Base-by-base conservation (phyloP, 2,888 invertebrate species). In the Pseudococcus viburni region DNA sequence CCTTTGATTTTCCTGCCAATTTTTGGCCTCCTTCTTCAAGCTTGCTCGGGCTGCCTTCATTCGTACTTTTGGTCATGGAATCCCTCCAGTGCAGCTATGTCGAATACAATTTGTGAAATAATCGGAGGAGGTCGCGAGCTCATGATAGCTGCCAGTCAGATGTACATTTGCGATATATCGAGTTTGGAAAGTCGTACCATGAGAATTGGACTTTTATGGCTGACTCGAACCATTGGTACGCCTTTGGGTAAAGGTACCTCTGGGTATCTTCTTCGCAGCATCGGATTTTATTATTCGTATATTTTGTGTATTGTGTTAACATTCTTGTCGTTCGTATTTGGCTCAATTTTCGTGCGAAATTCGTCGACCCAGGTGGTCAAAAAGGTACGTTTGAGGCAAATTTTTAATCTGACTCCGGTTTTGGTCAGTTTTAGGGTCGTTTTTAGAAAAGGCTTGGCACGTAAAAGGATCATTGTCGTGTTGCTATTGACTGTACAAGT, bases 11-110 rank as follows among this genome's bases (percentile, higher is more conserved):
- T 89, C n/a, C 3, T 90, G 22, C 90, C 90, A 17, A 85, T 90
- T 0, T 0, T 89, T n/a, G 90, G 90, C 3, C 90, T 90, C 80
- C 51, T 90, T 1, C 46, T 90, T 9, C 89, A 90, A 3, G 89
- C 89, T 59, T 48, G 89, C 0, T 89, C 89, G 1, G 88, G 89
- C 48, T 68, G 90, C 6, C 42, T 90, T 6, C 90, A 90, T 48
- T 89, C 90, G 9, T 89, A 89, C 85, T 90, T 88, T 83, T 90
- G 90, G 89, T 88, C 85, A 3, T 90, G 90, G 90, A 89, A 89
- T 12, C 90, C 90, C 42, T 5, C 26, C 1, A 55, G n/a, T 22
- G 80, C 73, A 17, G 80, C 33, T 7, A 7, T 88, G 0, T n/a
- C 68, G 33, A 48, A 73, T 15, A 33, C 26, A 17, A 80, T 87